Conservation (phyloP, 2,888 invertebrate genomes). For the Calephelis perditalis region DNA sequence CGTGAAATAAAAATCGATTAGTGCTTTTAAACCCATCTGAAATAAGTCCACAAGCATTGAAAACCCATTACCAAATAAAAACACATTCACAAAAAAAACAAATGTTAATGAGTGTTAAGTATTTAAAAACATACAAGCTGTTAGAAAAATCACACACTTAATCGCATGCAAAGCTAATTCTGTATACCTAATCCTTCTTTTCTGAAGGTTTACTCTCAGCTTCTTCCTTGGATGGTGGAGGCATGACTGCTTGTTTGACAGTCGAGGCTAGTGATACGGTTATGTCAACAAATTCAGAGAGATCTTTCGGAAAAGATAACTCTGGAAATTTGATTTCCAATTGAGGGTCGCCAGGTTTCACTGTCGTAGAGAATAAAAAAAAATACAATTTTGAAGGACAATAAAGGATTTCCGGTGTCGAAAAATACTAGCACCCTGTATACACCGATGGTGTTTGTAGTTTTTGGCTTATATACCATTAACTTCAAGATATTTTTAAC, state of each 20-base stretch:
- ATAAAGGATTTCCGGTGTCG: too few relatives aligned
- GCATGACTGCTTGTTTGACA: conserved; percentile 66
- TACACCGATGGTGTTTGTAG: too few relatives aligned
- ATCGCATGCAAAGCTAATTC: conserved; percentile 23
- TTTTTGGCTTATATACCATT: too few relatives aligned
- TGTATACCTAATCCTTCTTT: conserved; percentile 63
- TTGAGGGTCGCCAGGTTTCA: conserved; percentile 83
- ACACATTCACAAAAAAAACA: conserved; percentile 1
- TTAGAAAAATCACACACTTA: conserved; percentile 20
- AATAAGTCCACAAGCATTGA: too few relatives aligned
- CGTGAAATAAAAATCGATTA: too few relatives aligned
- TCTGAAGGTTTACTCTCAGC: conserved; percentile 46
- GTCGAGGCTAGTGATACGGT: conserved; percentile 58
- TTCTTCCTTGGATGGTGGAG: conserved; percentile 57
- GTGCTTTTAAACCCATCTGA: too few relatives aligned
- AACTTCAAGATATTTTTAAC: too few relatives aligned
- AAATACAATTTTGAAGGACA: background rate
- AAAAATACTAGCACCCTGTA: background rate
- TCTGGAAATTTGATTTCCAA: conserved; percentile 79
- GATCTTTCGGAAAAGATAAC: conserved; percentile 77
- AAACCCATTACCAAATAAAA: background rate
- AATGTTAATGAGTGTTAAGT: background rate
- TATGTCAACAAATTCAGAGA: conserved; percentile 75
- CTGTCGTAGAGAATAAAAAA: conserved; percentile 47
- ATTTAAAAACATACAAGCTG: conserved; percentile 5